Base-by-base conservation (phyloP, 1,140 invertebrate species). In the Agraylea sexmaculata region DNA sequence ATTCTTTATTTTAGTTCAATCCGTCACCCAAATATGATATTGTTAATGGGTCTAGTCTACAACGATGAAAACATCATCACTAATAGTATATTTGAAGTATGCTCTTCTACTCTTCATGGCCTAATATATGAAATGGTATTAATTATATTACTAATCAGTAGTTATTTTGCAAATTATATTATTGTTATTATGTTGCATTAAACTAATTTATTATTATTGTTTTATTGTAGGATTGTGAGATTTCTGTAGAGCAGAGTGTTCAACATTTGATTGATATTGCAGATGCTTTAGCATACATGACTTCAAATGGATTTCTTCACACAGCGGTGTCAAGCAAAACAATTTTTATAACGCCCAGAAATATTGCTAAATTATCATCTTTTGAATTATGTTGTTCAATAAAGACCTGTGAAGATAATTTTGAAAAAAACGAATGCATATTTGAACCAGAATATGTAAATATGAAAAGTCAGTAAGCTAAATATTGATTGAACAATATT, bases 21-120 rank as follows among this genome's bases (percentile, higher is more conserved):
- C 52, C 62, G 63, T 36, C 64, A 67, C 40, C 63, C 64, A 15
- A 66, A 66, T 45, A 64, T 67, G 32, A 58, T 66, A 32, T 54
- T 66, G 4, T 51, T 67, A 10, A 66, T 67, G 63, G 62, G 62
- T 7, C 32, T 67, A 4, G 63, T 55, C 42, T 56, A 58, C 5
- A 60, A 63, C 35, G 48, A 57, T 1, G 51, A 60, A 8, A 52
- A 56, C 31, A 60, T 57, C 36, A 47, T 65, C 10, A n/a, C n/a
- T n/a, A 54, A 64, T 32, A 55, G 61, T 4, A 59, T 67, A 4
- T 67, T 60, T 42, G 64, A 67, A 46, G 53, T 59, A 37, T 63
- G 58, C 37, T 43, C 57, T 6, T 56, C 60, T 18, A 54, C 61
- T 1, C 46, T 67, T 1, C 57, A 56, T 40, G 56, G 53, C 11